Evolutionary conservation across 2,113 vertebrate species (phyloP), one percentile per base, ranked within the genome.

Genomic region (Sclerurus mexicanus): DNA sequence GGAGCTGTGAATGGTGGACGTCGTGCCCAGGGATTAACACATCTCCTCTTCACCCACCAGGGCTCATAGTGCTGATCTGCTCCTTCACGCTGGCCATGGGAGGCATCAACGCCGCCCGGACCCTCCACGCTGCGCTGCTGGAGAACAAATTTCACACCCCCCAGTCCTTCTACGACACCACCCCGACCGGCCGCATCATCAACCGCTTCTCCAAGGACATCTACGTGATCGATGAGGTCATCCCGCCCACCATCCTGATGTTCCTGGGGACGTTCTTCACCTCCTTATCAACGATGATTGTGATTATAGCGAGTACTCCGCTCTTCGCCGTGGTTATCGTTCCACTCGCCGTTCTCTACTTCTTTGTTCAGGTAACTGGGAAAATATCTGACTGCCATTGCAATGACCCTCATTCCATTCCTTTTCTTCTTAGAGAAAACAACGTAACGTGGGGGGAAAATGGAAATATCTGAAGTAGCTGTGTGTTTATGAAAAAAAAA

Each of bases 141-240:
- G 87, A 97, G 96, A 99, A 99, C 98, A 99, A 99, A 94, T 97
- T 99, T 53, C 99, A 95, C 91, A 99, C 98, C 0, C 99, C 99
- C 0, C 99, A 99, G 98, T 98, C 99, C 90, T 99, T 99, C 97
- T 99, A 98, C 30, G 99, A 99, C 95, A 99, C 99, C 50, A 99
- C 99, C 5, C 99, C 99, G 0, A 98, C 98, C 2, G 99, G 99
- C 56, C 99, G 99, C 7, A 96, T 99, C 98, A 99, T 99, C 98
- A 99, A 99, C 97, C 98, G 99, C 94, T 99, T 99, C 94, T 99
- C 99, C 66, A 99, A 99, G 98, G 99, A 99, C 97, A 98, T 99
- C 93, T 98, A 98, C 2, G 55, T 99, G 94, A 99, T 99, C 3
- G 99, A 99, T 6, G 99, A 99, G 90, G 97, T 98, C 12, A 98